Evolutionary conservation across 2,797 vertebrate genomes (phyloP).

Genomic region (Tapera naevia): DNA sequence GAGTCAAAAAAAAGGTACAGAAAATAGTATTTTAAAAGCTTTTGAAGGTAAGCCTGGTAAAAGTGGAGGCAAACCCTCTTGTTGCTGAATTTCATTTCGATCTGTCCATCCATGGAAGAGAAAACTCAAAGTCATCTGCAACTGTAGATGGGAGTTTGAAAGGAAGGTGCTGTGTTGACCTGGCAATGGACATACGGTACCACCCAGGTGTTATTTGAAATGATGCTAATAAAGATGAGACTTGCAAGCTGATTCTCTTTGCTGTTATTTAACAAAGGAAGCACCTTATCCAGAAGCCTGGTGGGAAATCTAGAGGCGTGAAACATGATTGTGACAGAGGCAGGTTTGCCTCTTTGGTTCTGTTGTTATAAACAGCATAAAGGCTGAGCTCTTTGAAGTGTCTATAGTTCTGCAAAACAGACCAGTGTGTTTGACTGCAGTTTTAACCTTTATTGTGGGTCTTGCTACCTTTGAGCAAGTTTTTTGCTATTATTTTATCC

Average conservation of each 20-base stretch:
- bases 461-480: neutral
- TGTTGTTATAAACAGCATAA: neutral
- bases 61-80: neutral
- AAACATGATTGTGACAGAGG: fast-evolving
- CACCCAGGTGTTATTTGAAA: neutral
- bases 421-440: neutral
- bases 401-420: neutral
- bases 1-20: neutral
- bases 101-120: neutral
- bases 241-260: neutral
- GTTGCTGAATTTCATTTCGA: neutral
- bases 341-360: neutral
- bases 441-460: neutral
- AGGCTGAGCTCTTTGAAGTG: neutral
- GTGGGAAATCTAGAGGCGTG: neutral
- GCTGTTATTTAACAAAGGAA: neutral
- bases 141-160: neutral
- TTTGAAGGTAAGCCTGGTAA: neutral
- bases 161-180: neutral
- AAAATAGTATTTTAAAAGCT: neutral
- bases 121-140: neutral
- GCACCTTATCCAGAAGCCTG: neutral
- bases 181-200: neutral
- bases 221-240: neutral
- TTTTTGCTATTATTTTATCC: neutral